A percentile compares a stretch with the other conserved stretches of the same genome.
These are phyloP conservation scores for Cynodonichthys magdalenae DNA, from an alignment of 2,797 vertebrate species.

Conservation along the genomic window DNA sequence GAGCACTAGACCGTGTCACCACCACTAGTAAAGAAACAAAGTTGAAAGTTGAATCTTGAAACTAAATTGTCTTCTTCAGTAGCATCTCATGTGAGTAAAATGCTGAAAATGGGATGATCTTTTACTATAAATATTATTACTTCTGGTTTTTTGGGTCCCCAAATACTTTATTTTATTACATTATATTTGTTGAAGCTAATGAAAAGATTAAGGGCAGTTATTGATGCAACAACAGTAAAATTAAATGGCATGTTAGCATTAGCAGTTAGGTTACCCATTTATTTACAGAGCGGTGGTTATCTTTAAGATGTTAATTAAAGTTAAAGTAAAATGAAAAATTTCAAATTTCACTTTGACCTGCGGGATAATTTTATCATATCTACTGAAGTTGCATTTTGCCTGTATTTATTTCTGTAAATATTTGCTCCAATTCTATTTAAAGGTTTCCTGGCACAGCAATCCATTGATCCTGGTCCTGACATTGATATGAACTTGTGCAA, in stretches of 20 bases:
- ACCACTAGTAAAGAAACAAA: neutral
- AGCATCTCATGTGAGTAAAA: neutral
- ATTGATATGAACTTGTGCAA: slow-evolving; percentile 11
- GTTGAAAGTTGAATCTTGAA: neutral
- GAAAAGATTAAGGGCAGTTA: no score
- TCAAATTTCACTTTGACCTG: slow-evolving; percentile 14
- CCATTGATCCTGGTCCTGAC: slow-evolving; percentile 6
- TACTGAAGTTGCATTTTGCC: slow-evolving; percentile 25
- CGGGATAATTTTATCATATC: slow-evolving; percentile 17
- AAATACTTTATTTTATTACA: neutral
- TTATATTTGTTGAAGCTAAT: no score
- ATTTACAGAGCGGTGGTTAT: no score
- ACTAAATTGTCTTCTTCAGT: neutral
- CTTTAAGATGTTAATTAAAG: no score
- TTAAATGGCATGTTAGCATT: no score
- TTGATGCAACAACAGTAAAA: no score
- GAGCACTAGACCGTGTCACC: slow-evolving; percentile 6
- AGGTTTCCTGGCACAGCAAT: slow-evolving; percentile 14
- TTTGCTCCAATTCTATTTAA: slow-evolving; percentile 24
- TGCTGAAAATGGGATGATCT: neutral
- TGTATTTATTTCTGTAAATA: slow-evolving; percentile 22
- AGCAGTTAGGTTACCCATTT: no score
- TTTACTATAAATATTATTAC: neutral
- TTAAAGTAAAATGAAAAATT: no score
- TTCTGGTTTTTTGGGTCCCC: neutral